These are phyloP conservation scores for Cerceris rybyensis DNA, from an alignment of 2,888 invertebrate species.

Conservation along the genomic window DNA sequence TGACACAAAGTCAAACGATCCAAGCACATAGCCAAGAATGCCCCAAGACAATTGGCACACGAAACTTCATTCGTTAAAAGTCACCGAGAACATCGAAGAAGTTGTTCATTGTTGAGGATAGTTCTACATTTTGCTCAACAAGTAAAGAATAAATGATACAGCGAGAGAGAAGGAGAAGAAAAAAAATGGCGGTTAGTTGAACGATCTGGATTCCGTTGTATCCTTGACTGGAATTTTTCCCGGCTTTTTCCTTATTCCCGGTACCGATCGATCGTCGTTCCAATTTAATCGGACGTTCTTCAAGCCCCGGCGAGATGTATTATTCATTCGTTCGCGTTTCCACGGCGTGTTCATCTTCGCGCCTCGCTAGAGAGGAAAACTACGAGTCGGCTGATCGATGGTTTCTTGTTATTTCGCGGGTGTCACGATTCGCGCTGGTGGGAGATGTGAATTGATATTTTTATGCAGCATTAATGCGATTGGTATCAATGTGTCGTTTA, in stretches of 20 bases:
- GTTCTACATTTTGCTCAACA: not conserved
- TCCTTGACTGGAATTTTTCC: constrained; percentile 72
- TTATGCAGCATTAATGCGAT: constrained; percentile 31
- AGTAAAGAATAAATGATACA: not conserved
- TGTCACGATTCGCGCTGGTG: constrained; percentile 20
- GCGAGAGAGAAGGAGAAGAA: not conserved
- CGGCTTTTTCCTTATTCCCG: constrained; percentile 73
- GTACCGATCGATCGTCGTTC: constrained; percentile 68
- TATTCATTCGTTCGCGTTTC: constrained; percentile 57
- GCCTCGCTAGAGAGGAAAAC: constrained; percentile 48
- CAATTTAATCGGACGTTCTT: constrained; percentile 70
- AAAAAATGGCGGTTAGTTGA: not conserved
- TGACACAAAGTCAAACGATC: too few relatives aligned
- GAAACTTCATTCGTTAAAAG: not conserved
- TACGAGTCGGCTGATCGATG: constrained; percentile 32
- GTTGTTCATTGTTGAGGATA: too few relatives aligned
- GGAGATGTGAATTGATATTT: constrained; percentile 3
- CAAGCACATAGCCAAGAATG: too few relatives aligned
- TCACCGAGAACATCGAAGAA: not conserved
- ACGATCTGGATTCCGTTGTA: constrained; percentile 40
- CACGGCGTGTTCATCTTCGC: constrained; percentile 46
- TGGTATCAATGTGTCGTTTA: not conserved
- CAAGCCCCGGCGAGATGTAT: constrained; percentile 47
- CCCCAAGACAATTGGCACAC: too few relatives aligned
- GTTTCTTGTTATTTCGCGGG: constrained; percentile 47